phyloP scores from a whole-genome alignment of 1,140 invertebrate genomes.

The Drosophila varians region DNA sequence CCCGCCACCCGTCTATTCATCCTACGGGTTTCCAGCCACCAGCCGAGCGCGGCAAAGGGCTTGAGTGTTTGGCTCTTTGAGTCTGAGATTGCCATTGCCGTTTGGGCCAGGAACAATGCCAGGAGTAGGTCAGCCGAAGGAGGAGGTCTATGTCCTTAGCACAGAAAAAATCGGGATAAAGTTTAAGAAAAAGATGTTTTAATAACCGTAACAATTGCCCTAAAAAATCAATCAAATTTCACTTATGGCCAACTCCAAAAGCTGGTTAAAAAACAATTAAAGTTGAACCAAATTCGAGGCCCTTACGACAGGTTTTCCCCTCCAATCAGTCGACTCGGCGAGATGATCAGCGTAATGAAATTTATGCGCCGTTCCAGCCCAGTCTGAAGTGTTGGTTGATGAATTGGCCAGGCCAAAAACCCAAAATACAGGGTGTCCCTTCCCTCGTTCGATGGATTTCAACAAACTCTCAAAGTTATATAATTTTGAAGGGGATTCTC shows the following conservation, averaged over 20 bases:
- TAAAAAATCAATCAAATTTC: constrained; percentile 78
- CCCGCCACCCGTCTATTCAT: constrained; percentile 13
- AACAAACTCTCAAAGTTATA: constrained; percentile 34
- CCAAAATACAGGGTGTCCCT: constrained; percentile 57
- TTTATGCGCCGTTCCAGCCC: constrained; percentile 55
- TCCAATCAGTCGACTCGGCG: constrained; percentile 54
- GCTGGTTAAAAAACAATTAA: constrained; percentile 80
- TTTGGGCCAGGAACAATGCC: constrained; percentile 44
- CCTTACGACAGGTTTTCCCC: constrained; percentile 59
- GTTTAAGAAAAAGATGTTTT: no score
- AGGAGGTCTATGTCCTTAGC: constrained; percentile 39
- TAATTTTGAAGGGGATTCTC: neutral
- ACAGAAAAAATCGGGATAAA: constrained; percentile 21
- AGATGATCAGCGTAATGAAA: constrained; percentile 78
- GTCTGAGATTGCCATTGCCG: constrained; percentile 31
- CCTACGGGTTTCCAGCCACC: constrained; percentile 26
- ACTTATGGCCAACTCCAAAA: constrained; percentile 45
- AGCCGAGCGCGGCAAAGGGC: constrained; percentile 59
- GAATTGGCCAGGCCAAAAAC: constrained; percentile 32
- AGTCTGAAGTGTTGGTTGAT: constrained; percentile 48
- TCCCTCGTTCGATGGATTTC: neutral
- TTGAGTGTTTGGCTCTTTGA: no score
- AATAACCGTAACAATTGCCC: neutral
- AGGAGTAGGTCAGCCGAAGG: constrained; percentile 42
- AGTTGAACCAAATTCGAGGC: constrained; percentile 71